phyloP scores from a whole-genome alignment of 2,113 vertebrate species.

The Trogon surrucura region DNA sequence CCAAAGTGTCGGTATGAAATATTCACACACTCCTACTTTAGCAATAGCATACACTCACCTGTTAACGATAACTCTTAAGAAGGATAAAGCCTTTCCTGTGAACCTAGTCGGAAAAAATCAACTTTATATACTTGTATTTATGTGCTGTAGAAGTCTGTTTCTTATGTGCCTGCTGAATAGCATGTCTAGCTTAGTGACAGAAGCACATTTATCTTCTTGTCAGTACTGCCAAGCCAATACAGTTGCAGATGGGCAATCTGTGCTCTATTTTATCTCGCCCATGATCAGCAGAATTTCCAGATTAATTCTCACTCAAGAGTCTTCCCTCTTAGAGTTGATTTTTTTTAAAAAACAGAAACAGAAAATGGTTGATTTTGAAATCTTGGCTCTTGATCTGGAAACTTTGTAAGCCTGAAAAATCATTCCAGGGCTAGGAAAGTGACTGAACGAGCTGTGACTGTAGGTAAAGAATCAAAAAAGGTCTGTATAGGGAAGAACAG shows the following conservation, averaged over 20 bases:
- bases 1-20: background rate
- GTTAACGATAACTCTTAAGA: background rate
- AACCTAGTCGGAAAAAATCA: background rate
- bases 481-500: background rate
- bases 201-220: conserved; percentile 21
- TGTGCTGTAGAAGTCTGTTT: background rate
- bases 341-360: background rate
- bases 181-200: background rate
- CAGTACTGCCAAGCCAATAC: background rate
- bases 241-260: background rate
- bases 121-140: background rate
- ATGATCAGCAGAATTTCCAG: conserved; percentile 28
- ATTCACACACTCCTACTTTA: background rate
- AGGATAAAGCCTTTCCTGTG: background rate
- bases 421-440: background rate
- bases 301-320: background rate
- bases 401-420: background rate
- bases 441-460: background rate
- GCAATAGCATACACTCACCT: background rate
- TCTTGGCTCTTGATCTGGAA: background rate
- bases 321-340: background rate
- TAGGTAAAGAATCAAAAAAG: background rate
- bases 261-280: background rate
- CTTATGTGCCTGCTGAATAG: background rate
- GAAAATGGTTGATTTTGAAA: background rate